Conservation (phyloP, 1,140 invertebrate species). For the Bombus ignitus region DNA sequence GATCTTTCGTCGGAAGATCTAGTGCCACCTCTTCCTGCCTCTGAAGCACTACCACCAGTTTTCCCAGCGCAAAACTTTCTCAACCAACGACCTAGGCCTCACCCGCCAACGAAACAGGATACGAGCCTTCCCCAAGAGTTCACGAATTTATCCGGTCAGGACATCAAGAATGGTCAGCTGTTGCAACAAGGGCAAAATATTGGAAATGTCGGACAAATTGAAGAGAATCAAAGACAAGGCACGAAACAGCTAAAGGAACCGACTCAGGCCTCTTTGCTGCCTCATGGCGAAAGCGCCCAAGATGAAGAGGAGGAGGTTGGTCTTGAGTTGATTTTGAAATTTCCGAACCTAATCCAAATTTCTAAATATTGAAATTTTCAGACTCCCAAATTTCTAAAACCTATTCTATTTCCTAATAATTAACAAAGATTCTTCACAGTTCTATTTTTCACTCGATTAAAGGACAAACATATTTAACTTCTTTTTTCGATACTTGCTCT, state of each 20-base stretch:
- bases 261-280: not conserved
- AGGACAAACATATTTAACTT: not conserved
- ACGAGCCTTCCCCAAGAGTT: constrained; percentile 23
- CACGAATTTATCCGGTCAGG: constrained; percentile 33
- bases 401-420: not conserved
- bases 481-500: not conserved
- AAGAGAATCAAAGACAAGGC: constrained; percentile 18
- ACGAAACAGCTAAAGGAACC: constrained; percentile 43
- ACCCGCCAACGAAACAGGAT: constrained; percentile 39
- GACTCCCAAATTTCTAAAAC: not conserved
- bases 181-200: constrained; percentile 35
- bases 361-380: not conserved
- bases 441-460: not conserved
- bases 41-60: constrained; percentile 75
- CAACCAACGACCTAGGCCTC: constrained; percentile 45
- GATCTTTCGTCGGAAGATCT: constrained; percentile 69
- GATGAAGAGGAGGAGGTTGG: constrained; percentile 73
- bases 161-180: constrained; percentile 26
- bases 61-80: constrained; percentile 75
- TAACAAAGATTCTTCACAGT: not conserved
- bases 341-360: not conserved
- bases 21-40: constrained; percentile 70
- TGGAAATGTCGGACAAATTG: constrained; percentile 4
- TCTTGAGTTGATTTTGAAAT: not conserved
- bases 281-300: constrained; percentile 36